Evolutionary conservation across 2,113 vertebrate species (phyloP).

Genomic region (Pituophis catenifer): DNA sequence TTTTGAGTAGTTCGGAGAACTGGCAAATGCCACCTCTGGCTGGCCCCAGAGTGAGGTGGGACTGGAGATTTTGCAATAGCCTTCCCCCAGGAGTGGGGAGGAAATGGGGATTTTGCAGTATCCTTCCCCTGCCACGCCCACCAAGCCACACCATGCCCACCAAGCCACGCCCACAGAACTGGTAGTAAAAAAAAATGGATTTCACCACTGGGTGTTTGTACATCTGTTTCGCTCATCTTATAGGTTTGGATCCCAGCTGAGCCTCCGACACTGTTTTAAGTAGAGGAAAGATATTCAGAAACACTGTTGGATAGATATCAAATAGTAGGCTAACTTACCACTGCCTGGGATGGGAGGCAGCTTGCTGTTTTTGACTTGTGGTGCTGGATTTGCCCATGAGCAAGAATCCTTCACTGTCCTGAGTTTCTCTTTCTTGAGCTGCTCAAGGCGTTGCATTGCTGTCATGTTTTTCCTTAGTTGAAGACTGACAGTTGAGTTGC

Average conservation of each 20-base stretch:
- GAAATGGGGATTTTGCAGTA: too few relatives aligned
- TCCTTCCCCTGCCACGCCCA: too few relatives aligned
- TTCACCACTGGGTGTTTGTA: background rate
- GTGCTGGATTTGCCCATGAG: conserved; percentile 84
- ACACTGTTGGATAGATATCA: background rate
- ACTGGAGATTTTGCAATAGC: too few relatives aligned
- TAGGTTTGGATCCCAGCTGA: background rate
- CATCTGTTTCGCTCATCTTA: background rate
- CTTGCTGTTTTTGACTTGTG: conserved; percentile 85
- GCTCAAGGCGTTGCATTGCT: conserved; percentile 87
- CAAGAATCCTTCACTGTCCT: conserved; percentile 91
- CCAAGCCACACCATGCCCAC: too few relatives aligned
- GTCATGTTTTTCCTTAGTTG: conserved; percentile 87
- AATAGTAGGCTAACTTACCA: conserved; percentile 70
- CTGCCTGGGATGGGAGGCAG: conserved; percentile 90
- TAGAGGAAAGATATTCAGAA: background rate
- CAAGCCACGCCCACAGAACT: too few relatives aligned
- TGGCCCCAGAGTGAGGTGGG: too few relatives aligned
- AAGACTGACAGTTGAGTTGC: conserved; percentile 81
- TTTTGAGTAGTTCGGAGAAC: too few relatives aligned
- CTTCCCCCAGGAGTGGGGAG: too few relatives aligned
- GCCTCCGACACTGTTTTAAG: background rate
- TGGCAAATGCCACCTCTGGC: too few relatives aligned
- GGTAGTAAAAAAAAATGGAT: too few relatives aligned
- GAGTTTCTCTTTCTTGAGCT: conserved; percentile 96